A percentile compares a stretch with the other conserved stretches of the same genome.
Conservation (phyloP, 2,113 vertebrate genomes). For the Heteronetta atricapilla region DNA sequence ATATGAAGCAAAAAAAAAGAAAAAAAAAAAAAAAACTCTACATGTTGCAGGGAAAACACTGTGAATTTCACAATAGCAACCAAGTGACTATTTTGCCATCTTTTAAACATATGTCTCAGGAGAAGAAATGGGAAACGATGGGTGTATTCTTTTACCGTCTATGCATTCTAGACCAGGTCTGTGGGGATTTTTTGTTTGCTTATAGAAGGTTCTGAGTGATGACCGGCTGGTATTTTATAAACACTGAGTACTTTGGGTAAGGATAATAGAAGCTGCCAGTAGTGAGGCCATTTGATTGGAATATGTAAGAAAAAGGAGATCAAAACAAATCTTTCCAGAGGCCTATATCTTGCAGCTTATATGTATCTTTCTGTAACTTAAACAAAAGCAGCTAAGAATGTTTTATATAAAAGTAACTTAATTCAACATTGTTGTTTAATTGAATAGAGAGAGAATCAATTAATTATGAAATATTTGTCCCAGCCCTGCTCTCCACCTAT, state of each 20-base stretch:
- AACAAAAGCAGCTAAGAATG: constrained; percentile 74
- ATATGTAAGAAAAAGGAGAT: constrained; percentile 7
- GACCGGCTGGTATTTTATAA: constrained; percentile 57
- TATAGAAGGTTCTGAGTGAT: constrained; percentile 59
- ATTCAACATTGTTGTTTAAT: constrained; percentile 69
- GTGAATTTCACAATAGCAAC: constrained; percentile 80
- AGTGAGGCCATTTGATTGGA: constrained; percentile 7
- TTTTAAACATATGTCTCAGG: constrained; percentile 76
- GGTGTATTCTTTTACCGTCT: constrained; percentile 74
- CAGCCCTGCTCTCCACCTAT: constrained; percentile 56
- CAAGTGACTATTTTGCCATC: constrained; percentile 78
- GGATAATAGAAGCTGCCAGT: constrained; percentile 58
- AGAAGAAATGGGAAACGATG: constrained; percentile 70
- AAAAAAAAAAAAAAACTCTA: constrained; percentile 63
- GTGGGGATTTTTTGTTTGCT: constrained; percentile 66
- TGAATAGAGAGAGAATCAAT: constrained; percentile 65
- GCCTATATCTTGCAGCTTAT: constrained; percentile 71
- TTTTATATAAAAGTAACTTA: constrained; percentile 74
- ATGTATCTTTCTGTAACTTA: constrained; percentile 72
- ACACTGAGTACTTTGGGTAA: constrained; percentile 43
- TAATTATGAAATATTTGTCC: constrained; percentile 71
- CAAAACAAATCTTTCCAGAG: constrained; percentile 50
- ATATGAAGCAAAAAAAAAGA: constrained; percentile 70
- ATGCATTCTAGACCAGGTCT: constrained; percentile 76
- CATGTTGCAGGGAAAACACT: constrained; percentile 78